Evolutionary conservation across 2,888 invertebrate genomes (phyloP).

Genomic region (Ptycholaimellus sp.): DNA sequence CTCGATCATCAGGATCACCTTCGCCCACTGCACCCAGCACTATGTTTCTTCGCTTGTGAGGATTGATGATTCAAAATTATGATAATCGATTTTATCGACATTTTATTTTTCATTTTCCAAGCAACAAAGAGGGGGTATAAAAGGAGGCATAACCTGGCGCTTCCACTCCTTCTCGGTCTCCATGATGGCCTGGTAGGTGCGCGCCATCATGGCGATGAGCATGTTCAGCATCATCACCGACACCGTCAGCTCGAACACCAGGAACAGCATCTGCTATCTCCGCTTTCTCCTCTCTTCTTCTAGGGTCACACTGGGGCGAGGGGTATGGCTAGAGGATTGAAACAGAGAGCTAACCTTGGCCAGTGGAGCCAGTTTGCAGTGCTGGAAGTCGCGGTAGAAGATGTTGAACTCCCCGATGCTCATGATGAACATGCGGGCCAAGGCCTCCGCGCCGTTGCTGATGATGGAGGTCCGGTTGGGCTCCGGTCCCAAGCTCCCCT

Average conservation of each 20-base stretch:
- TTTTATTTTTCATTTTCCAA: not conserved
- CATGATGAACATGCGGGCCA: conserved; percentile 95
- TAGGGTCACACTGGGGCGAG: not conserved
- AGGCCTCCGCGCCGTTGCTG: conserved; percentile 40
- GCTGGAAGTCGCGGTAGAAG: conserved; percentile 66
- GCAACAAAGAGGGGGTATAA: no score
- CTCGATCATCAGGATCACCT: conserved; percentile 85
- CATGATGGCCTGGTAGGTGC: conserved; percentile 89
- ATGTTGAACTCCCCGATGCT: conserved; percentile 86
- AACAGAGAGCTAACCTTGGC: no score
- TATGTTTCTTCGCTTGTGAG: no score
- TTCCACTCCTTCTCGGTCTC: conserved; percentile 96
- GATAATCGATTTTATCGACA: not conserved
- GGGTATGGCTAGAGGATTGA: not conserved
- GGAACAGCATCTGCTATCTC: conserved; percentile 43
- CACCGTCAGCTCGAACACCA: conserved; percentile 85
- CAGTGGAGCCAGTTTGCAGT: no score
- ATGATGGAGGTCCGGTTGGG: not conserved
- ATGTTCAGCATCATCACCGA: conserved; percentile 81
- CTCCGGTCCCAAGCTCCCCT: not conserved
- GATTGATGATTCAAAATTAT: not conserved
- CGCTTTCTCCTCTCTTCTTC: not conserved
- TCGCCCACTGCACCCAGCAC: conserved; percentile 56
- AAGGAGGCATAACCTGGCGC: conserved; percentile 39
- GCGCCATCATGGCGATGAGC: conserved; percentile 98